These are phyloP conservation scores for Bergia sp. DNA, from an alignment of 92 coral and sea anemone species.

Conservation along the genomic window DNA sequence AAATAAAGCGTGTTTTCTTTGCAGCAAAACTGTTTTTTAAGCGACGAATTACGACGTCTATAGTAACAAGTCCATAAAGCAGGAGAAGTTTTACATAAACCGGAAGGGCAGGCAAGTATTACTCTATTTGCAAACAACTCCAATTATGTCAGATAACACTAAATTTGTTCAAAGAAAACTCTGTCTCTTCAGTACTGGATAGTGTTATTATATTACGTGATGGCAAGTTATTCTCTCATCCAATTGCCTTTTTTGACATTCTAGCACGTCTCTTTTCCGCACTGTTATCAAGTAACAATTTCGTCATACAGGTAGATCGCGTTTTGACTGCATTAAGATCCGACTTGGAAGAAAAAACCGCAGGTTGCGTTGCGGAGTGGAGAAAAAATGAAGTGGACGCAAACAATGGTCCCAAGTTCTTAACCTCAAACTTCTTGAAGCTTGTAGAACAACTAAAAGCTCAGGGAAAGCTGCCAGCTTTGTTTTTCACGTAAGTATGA, in stretches of 20 bases:
- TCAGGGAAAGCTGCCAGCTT: constrained; percentile 62
- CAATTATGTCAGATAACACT: not conserved
- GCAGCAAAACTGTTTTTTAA: not conserved
- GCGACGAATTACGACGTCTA: not conserved
- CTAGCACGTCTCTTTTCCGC: no score
- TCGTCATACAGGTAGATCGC: constrained; percentile 13
- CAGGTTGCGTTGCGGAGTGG: constrained; percentile 8
- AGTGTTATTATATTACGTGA: no score
- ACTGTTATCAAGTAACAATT: not conserved
- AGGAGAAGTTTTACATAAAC: no score
- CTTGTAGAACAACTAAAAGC: constrained; percentile 62
- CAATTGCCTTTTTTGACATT: no score
- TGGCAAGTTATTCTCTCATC: not conserved
- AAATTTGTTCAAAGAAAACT: no score
- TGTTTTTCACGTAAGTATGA: constrained; percentile 56
- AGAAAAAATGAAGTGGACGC: not conserved
- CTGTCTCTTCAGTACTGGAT: no score
- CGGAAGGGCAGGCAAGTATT: not conserved
- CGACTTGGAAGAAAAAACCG: not conserved
- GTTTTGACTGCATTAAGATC: not conserved
- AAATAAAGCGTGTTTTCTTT: not conserved
- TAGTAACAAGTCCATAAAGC: not conserved
- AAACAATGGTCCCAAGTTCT: not conserved
- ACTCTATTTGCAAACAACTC: not conserved
- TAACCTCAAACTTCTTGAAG: constrained; percentile 32